phyloP scores from a whole-genome alignment of 1,140 invertebrate species.

The Aphis gossypii region DNA sequence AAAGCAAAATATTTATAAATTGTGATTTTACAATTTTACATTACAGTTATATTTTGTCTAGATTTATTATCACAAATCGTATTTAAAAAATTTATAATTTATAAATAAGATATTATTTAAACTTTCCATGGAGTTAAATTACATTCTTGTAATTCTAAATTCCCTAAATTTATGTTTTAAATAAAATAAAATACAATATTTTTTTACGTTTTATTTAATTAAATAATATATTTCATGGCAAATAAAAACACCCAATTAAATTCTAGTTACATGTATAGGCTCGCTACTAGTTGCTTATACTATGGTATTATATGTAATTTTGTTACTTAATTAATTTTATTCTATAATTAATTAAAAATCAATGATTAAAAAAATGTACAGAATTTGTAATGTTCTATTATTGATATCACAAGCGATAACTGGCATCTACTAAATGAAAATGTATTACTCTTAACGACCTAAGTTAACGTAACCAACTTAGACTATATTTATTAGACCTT shows the following conservation, averaged over 20 bases:
- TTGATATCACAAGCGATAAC: not conserved
- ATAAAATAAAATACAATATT: not conserved
- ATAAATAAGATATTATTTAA: not conserved
- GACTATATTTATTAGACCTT: not conserved
- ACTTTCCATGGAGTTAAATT: not conserved
- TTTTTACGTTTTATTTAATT: not conserved
- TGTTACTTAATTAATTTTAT: not conserved
- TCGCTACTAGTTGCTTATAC: not conserved
- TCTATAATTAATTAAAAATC: not conserved
- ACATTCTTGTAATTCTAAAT: not conserved
- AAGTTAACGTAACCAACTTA: not conserved
- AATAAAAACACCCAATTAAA: not conserved
- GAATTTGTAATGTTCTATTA: not conserved
- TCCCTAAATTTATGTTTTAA: not conserved
- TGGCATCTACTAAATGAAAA: not conserved
- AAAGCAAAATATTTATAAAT: too few species aligned
- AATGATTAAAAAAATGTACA: not conserved
- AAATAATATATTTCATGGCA: not conserved
- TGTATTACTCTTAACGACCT: not conserved
- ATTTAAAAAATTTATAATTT: not conserved
- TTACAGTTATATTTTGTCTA: too few species aligned
- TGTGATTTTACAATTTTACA: too few species aligned
- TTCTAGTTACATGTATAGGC: not conserved
- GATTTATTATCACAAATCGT: not conserved
- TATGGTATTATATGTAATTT: not conserved